Evolutionary conservation across 2,888 invertebrate genomes (phyloP), one percentile per base, ranked within the genome.

Genomic region (Ectemnius cavifrons): DNA sequence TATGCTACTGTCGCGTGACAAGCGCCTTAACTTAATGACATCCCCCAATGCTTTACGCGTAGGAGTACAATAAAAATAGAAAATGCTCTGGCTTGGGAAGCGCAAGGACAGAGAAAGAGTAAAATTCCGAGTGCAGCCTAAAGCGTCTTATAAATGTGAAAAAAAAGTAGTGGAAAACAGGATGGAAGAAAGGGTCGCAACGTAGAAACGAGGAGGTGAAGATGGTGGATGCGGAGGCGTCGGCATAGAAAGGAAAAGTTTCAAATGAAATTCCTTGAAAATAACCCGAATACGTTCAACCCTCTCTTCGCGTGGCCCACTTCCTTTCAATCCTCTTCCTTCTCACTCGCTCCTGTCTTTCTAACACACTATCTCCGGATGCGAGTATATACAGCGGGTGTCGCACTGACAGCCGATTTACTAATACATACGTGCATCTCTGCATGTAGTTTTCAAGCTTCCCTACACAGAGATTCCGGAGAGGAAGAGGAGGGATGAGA

Each of bases 211-310:
- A 47, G 52, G 2, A n/a, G 63, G 11, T 57, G 45, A 37, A 37
- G 37, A 11, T 6, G 59, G 47, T 49, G 71, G 64, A 67, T 49
- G 59, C 52, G 14, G 49, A 28, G 60, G 45, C 65, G 28, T 27
- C 18, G 63, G 13, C 64, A 57, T 23, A 37, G 72, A 59, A 64
- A 63, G 59, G 65, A 46, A 85, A 84, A 87, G 81, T 87, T 87
- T 86, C 81, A 86, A 86, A 86, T 87, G 82, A 86, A 87, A 87
- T 87, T 87, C 86, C 85, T 84, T 78, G 73, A 79, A 86, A 85
- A 84, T 85, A 85, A 82, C 79, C 76, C 65, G 78, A 70, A 79
- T 67, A 73, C 78, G 76, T 72, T 70, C 75, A 16, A 62, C 57
- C 70, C 60, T 68, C 58, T n/a, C n/a, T 13, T 16, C 16, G 1